Conservation (phyloP, 2,113 vertebrate genomes). For the Perca fluviatilis region DNA sequence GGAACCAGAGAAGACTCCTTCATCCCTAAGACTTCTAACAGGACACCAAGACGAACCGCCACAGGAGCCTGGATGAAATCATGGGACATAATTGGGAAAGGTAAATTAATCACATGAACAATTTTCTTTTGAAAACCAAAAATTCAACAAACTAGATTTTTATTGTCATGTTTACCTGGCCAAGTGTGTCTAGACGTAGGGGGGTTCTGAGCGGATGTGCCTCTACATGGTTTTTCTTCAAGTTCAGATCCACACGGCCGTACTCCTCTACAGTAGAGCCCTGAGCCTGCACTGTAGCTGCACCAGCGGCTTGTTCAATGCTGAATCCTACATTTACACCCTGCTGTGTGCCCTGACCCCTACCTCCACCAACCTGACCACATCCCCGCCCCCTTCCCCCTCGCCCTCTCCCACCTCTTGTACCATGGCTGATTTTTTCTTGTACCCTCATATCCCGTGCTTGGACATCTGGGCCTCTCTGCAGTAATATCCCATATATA, state of each 20-base stretch:
- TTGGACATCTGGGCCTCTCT: slow-evolving; percentile 21
- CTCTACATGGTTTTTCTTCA: slow-evolving; percentile 85
- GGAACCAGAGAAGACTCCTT: slow-evolving; percentile 61
- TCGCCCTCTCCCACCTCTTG: slow-evolving; percentile 45
- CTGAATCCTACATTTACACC: slow-evolving; percentile 8
- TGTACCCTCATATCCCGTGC: slow-evolving; percentile 3
- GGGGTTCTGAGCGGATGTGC: slow-evolving; percentile 63
- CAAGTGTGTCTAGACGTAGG: slow-evolving; percentile 82
- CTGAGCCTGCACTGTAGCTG: slow-evolving; percentile 6
- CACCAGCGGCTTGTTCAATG: slow-evolving; percentile 18
- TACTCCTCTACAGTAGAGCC: slow-evolving; percentile 85
- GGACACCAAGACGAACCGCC: slow-evolving; percentile 53
- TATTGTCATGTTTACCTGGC: slow-evolving; percentile 82
- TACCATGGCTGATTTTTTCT: slow-evolving; percentile 18
- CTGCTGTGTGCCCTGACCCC: slow-evolving; percentile 37
- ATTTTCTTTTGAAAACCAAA: neutral
- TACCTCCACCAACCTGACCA: slow-evolving; percentile 6
- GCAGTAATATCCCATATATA: slow-evolving; percentile 89
- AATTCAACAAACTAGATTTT: neutral
- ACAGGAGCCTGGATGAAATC: slow-evolving; percentile 50
- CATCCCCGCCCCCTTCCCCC: slow-evolving; percentile 38
- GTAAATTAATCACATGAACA: neutral
- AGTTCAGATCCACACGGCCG: slow-evolving; percentile 85
- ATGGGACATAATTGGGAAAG: neutral
- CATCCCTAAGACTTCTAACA: slow-evolving; percentile 76